A percentile compares a stretch with the other conserved stretches of the same genome.
Evolutionary conservation across 2,797 vertebrate genomes (phyloP).

Genomic region (Paratrypauchen microcephalus): DNA sequence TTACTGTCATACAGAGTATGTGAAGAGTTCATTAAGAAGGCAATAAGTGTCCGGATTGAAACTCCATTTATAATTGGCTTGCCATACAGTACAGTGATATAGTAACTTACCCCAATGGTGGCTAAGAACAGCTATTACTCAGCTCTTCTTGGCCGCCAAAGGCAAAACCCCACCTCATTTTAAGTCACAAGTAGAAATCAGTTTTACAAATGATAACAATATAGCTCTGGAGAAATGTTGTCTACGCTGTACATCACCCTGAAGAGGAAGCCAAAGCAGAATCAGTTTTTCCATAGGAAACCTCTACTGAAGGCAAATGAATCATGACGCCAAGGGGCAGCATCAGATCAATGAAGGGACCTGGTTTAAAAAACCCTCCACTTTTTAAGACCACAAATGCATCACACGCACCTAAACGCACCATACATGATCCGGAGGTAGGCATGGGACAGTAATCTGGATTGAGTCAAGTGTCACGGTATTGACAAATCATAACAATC

Average conservation of each 20-base stretch:
- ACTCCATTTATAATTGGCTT: constrained; percentile 81
- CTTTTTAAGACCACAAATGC: constrained; percentile 71
- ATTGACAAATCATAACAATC: neutral
- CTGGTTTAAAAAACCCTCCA: constrained; percentile 71
- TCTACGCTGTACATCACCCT: constrained; percentile 86
- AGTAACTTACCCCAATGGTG: constrained; percentile 71
- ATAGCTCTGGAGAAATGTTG: constrained; percentile 82
- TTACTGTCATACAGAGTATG: constrained; percentile 52
- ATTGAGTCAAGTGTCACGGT: neutral
- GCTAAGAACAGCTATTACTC: constrained; percentile 56
- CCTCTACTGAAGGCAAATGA: constrained; percentile 86
- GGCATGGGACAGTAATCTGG: constrained; percentile 2
- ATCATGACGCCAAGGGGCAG: constrained; percentile 75
- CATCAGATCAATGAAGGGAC: constrained; percentile 75
- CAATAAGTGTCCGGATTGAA: constrained; percentile 79
- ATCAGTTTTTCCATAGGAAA: constrained; percentile 88
- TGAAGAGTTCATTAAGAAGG: constrained; percentile 72
- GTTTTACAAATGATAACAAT: constrained; percentile 81
- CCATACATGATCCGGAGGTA: neutral
- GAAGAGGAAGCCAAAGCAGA: constrained; percentile 85
- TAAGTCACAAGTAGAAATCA: constrained; percentile 82
- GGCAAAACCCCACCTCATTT: constrained; percentile 68
- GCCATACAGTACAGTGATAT: constrained; percentile 87
- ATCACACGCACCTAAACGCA: constrained; percentile 23
- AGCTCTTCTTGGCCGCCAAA: constrained; percentile 64